These are phyloP conservation scores for Bambusicola thoracicus DNA, from an alignment of 2,113 vertebrate species.

Conservation along the genomic window DNA sequence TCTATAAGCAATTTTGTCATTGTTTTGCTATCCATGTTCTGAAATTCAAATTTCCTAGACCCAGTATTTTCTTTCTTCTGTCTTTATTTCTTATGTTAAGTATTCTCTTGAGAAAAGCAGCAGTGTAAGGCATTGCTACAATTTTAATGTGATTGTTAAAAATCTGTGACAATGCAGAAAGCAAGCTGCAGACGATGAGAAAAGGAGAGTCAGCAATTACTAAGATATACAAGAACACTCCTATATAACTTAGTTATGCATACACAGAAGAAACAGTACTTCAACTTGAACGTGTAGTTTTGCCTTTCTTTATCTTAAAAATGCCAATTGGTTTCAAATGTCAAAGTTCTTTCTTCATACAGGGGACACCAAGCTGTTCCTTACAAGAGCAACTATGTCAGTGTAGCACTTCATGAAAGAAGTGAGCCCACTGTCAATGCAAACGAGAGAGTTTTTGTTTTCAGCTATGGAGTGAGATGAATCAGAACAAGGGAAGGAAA, in stretches of 20 bases:
- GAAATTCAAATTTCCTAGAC: conserved; percentile 30
- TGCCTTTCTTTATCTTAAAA: conserved; percentile 32
- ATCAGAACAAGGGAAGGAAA: conserved; percentile 39
- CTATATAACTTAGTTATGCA: background rate
- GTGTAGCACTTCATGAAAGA: background rate
- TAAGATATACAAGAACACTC: background rate
- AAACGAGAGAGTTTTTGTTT: conserved; percentile 36
- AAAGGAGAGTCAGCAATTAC: background rate
- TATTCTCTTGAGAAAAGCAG: conserved; percentile 33
- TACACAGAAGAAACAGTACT: background rate
- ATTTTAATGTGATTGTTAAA: background rate
- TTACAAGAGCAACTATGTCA: background rate
- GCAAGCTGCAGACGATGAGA: background rate
- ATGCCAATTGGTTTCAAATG: background rate
- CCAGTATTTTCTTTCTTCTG: background rate
- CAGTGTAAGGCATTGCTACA: conserved; percentile 3
- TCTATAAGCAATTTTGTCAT: conserved; percentile 13
- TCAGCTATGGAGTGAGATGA: conserved; percentile 23
- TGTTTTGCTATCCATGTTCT: background rate
- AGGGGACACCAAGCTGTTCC: background rate
- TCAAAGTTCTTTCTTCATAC: background rate
- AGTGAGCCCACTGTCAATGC: background rate
- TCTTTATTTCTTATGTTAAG: conserved; percentile 19
- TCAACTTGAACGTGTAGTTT: background rate
- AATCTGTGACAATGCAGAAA: background rate